Conservation (phyloP, 1,140 invertebrate genomes). For the Holotrichia oblita region DNA sequence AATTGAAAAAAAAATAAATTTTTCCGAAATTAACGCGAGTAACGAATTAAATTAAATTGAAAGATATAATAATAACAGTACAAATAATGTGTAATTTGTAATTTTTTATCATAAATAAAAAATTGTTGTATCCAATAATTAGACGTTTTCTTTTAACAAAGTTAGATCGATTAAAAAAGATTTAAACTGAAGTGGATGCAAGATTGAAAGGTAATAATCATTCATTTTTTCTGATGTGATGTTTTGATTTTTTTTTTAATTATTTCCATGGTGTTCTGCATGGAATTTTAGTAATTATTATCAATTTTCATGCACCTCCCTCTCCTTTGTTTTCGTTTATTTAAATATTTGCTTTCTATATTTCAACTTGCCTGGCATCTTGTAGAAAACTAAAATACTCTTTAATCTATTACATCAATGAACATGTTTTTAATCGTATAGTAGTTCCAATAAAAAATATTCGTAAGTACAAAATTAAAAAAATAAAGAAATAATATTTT, state of each 20-base stretch:
- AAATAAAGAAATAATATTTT: too few relatives aligned
- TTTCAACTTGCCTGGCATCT: too few relatives aligned
- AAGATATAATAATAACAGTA: constrained; percentile 10
- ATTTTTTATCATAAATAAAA: constrained; percentile 32
- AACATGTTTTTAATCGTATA: too few relatives aligned
- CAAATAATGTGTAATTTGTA: constrained; percentile 33
- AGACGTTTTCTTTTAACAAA: background rate
- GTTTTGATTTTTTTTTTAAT: background rate
- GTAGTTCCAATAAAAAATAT: too few relatives aligned
- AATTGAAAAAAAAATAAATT: background rate
- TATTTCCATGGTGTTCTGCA: background rate
- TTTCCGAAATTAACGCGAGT: background rate
- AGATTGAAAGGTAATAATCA: background rate
- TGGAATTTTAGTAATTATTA: background rate
- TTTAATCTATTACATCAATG: too few relatives aligned
- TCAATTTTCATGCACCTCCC: too few relatives aligned
- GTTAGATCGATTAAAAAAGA: background rate
- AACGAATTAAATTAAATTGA: background rate
- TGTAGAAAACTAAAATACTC: too few relatives aligned
- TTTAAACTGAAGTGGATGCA: background rate
- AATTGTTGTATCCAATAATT: background rate
- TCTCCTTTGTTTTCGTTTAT: too few relatives aligned
- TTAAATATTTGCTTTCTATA: too few relatives aligned
- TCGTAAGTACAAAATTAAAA: too few relatives aligned
- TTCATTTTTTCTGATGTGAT: background rate